Conservation (phyloP, 2,888 invertebrate species). For the Drosophila yooni region DNA sequence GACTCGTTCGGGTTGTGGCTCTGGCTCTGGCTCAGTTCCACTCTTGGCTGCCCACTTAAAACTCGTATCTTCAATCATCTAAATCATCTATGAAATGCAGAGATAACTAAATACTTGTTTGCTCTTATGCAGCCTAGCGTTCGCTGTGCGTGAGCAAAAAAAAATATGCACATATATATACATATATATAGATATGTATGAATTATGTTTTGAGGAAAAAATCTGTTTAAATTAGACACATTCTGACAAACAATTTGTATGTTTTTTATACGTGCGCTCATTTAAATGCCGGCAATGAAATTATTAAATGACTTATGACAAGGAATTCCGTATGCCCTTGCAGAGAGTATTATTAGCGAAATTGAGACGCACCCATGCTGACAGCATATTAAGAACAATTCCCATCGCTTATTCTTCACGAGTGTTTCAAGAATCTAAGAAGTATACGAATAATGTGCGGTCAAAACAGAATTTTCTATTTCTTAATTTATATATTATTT, state of each 20-base stretch:
- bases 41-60: slow-evolving; percentile 50
- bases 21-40: neutral
- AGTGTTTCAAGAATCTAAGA: neutral
- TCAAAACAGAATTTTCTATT: neutral
- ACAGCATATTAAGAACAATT: neutral
- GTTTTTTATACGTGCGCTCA: neutral
- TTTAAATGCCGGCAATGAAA: neutral
- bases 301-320: neutral
- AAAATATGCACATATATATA: slow-evolving; percentile 1
- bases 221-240: neutral
- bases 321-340: neutral
- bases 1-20: neutral
- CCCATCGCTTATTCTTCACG: neutral
- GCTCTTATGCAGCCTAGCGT: slow-evolving; percentile 19
- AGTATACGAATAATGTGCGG: neutral
- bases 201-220: neutral
- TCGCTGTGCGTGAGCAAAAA: slow-evolving; percentile 29
- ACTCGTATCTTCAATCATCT: slow-evolving; percentile 59
- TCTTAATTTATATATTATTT: neutral
- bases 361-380: neutral
- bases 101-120: slow-evolving; percentile 61
- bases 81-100: slow-evolving; percentile 68
- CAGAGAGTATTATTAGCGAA: neutral
- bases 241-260: neutral
- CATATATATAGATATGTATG: no score